These are phyloP conservation scores for Tokudaia tokunoshimensis DNA, from an alignment of 2,797 vertebrate species.

Conservation along the genomic window DNA sequence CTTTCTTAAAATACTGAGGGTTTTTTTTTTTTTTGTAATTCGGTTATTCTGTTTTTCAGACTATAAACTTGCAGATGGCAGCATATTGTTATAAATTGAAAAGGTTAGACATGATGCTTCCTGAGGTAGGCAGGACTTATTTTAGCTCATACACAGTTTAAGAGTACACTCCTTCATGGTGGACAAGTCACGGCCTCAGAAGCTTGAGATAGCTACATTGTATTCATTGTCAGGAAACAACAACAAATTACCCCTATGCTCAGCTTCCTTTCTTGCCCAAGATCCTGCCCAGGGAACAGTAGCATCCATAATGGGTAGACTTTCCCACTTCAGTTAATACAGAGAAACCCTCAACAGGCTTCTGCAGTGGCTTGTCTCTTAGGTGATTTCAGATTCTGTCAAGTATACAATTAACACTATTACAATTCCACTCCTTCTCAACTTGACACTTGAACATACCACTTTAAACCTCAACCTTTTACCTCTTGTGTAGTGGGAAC, in stretches of 20 bases:
- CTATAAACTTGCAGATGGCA: not conserved
- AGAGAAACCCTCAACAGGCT: not conserved
- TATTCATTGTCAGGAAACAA: not conserved
- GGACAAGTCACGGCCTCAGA: not conserved
- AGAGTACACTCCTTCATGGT: not conserved
- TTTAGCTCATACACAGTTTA: not conserved
- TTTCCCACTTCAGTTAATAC: not conserved
- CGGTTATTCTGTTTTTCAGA: not conserved
- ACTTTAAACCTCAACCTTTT: not conserved
- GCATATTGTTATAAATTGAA: not conserved
- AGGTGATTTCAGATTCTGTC: not conserved
- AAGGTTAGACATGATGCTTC: not conserved
- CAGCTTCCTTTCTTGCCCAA: not conserved
- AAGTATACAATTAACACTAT: not conserved
- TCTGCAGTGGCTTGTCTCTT: not conserved
- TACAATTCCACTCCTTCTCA: not conserved
- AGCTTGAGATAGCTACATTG: not conserved
- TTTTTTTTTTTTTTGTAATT: not conserved
- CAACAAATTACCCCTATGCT: not conserved
- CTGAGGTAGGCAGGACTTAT: not conserved
- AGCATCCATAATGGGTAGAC: too few relatives aligned
- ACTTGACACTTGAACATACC: too few relatives aligned
- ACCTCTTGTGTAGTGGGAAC: too few relatives aligned
- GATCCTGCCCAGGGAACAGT: not conserved
- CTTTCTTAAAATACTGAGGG: not conserved